Evolutionary conservation across 2,797 vertebrate species (phyloP).

Genomic region (Centroberyx gerrardi): DNA sequence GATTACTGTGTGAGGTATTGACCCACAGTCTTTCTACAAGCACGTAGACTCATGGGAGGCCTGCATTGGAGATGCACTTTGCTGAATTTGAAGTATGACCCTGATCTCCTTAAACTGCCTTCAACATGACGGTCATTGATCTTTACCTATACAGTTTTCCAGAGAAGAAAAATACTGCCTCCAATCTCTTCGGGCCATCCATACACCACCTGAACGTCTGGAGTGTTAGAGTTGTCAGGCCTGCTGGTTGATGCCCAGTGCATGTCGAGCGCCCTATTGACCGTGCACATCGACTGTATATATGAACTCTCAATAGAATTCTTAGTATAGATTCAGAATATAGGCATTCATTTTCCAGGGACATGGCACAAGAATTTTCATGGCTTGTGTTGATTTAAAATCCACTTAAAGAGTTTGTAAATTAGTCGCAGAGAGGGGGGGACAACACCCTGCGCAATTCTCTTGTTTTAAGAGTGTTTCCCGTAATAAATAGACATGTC

Average conservation of each 20-base stretch:
- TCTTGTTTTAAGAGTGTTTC: slow-evolving; percentile 74
- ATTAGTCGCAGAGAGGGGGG: slow-evolving; percentile 41
- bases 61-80: not conserved
- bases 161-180: not conserved
- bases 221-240: slow-evolving; percentile 30
- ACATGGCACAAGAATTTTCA: slow-evolving; percentile 41
- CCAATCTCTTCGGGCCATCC: not conserved
- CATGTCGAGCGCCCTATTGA: slow-evolving; percentile 40
- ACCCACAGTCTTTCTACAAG: slow-evolving; percentile 13
- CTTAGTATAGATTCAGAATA: slow-evolving; percentile 53
- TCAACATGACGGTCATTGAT: slow-evolving; percentile 40
- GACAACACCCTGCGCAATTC: slow-evolving; percentile 27
- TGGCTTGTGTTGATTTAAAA: slow-evolving; percentile 70
- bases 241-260: slow-evolving; percentile 23
- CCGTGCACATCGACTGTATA: slow-evolving; percentile 28
- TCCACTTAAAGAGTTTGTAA: slow-evolving; percentile 69
- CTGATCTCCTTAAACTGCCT: slow-evolving; percentile 7
- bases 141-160: slow-evolving; percentile 18
- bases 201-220: slow-evolving; percentile 28
- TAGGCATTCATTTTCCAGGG: slow-evolving; percentile 50
- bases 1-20: slow-evolving; percentile 20
- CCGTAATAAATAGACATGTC: slow-evolving; percentile 81
- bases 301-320: slow-evolving; percentile 48
- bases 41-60: not conserved
- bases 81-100: slow-evolving; percentile 23